Evolutionary conservation across 2,888 invertebrate genomes (phyloP).

Genomic region (Lampropteryx suffumata): DNA sequence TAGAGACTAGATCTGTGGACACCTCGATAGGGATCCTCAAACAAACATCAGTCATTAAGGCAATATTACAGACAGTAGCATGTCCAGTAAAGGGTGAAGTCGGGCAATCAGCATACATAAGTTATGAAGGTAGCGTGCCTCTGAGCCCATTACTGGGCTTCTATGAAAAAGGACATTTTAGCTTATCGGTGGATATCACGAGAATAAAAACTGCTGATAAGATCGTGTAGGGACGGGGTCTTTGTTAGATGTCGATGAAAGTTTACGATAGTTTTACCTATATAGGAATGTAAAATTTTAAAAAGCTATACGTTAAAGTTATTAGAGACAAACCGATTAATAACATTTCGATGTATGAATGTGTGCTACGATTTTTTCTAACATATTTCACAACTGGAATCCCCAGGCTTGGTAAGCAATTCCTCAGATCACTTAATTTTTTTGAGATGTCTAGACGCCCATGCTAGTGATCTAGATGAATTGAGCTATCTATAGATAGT

Average conservation of each 20-base stretch:
- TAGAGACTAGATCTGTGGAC: slow-evolving; percentile 15
- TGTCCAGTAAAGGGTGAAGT: slow-evolving; percentile 73
- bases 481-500: too few relatives aligned
- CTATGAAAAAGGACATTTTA: slow-evolving; percentile 82
- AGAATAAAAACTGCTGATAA: slow-evolving; percentile 80
- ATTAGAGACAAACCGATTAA: too few relatives aligned
- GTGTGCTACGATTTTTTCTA: too few relatives aligned
- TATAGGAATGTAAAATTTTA: too few relatives aligned
- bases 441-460: too few relatives aligned
- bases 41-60: slow-evolving; percentile 28
- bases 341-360: too few relatives aligned
- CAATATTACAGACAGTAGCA: slow-evolving; percentile 38
- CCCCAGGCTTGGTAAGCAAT: too few relatives aligned
- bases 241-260: slow-evolving; percentile 18
- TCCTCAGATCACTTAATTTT: too few relatives aligned
- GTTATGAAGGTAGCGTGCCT: slow-evolving; percentile 78
- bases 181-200: slow-evolving; percentile 80
- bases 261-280: slow-evolving; percentile 8
- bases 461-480: too few relatives aligned
- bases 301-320: too few relatives aligned
- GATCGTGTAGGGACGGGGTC: slow-evolving; percentile 55
- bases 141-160: slow-evolving; percentile 74
- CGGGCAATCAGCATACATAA: slow-evolving; percentile 78
- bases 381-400: too few relatives aligned
- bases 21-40: neutral